Conservation (phyloP, 1,140 invertebrate species). For the Steinernema khuongi region DNA sequence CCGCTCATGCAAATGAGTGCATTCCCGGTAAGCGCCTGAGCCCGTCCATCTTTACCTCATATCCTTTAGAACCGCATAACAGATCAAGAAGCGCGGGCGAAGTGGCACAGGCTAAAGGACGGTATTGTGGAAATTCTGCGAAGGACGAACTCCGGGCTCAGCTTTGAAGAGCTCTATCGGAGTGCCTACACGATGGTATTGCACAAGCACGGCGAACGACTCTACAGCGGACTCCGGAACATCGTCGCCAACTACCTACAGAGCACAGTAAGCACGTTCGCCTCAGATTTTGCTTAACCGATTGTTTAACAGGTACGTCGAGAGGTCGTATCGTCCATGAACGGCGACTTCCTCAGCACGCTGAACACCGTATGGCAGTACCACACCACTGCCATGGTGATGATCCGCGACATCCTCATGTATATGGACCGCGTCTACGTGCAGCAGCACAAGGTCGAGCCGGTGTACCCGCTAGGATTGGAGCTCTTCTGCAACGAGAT, state of each 20-base stretch:
- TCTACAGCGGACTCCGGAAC: constrained; percentile 91
- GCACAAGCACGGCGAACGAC: constrained; percentile 90
- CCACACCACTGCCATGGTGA: constrained; percentile 99
- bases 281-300: background rate
- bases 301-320: constrained; percentile 69
- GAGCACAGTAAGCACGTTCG: constrained; percentile 72
- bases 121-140: constrained; percentile 99
- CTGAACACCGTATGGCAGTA: constrained; percentile 96
- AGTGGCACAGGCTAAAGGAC: constrained; percentile 87
- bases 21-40: no score
- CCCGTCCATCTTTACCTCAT: no score
- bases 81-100: background rate
- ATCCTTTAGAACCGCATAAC: no score
- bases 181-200: constrained; percentile 98
- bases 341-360: constrained; percentile 91
- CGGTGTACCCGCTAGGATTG: constrained; percentile 94
- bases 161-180: constrained; percentile 96
- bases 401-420: constrained; percentile 98
- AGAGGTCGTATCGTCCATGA: constrained; percentile 82
- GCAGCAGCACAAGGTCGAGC: constrained; percentile 93
- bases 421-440: constrained; percentile 99
- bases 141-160: constrained; percentile 97
- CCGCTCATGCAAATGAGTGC: no score
- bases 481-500: constrained; percentile 59
- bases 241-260: constrained; percentile 93